These are phyloP conservation scores for Moxostoma hubbsi DNA, from an alignment of 2,797 vertebrate species.

Conservation along the genomic window DNA sequence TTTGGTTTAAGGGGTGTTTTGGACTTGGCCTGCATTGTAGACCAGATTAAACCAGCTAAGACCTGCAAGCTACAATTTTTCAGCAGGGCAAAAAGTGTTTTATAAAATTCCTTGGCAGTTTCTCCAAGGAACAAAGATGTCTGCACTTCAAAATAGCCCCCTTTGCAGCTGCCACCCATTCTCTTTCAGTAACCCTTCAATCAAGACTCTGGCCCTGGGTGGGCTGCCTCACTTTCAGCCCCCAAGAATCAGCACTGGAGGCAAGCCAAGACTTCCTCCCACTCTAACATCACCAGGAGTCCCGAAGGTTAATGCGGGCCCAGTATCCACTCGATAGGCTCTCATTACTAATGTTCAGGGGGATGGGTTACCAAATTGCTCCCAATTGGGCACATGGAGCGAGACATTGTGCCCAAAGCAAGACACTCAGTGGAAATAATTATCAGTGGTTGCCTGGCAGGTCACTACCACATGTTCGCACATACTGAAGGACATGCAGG, in stretches of 20 bases:
- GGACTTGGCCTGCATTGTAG: no score
- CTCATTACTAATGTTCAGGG: constrained; percentile 64
- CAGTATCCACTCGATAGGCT: constrained; percentile 60
- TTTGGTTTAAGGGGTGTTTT: no score
- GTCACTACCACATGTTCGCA: constrained; percentile 50
- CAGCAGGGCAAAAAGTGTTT: background rate
- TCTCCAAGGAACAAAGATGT: constrained; percentile 33
- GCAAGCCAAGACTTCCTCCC: constrained; percentile 46
- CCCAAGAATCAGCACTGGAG: constrained; percentile 47
- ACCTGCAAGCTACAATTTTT: no score
- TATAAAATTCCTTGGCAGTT: background rate
- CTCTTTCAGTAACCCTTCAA: constrained; percentile 59
- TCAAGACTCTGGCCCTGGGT: constrained; percentile 62
- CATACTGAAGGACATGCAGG: constrained; percentile 53
- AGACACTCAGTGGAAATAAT: constrained; percentile 55
- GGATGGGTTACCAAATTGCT: constrained; percentile 66
- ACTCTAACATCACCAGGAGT: constrained; percentile 37
- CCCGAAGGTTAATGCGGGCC: constrained; percentile 64
- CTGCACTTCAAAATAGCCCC: constrained; percentile 31
- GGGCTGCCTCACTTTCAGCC: constrained; percentile 46
- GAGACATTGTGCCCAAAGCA: constrained; percentile 54
- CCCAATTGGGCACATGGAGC: constrained; percentile 60
- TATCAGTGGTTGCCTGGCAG: constrained; percentile 46
- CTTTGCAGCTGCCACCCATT: constrained; percentile 57
- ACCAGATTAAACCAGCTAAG: no score